These are phyloP conservation scores for Lepisosteus oculatus DNA, from an alignment of 2,113 vertebrate genomes.

Conservation along the genomic window DNA sequence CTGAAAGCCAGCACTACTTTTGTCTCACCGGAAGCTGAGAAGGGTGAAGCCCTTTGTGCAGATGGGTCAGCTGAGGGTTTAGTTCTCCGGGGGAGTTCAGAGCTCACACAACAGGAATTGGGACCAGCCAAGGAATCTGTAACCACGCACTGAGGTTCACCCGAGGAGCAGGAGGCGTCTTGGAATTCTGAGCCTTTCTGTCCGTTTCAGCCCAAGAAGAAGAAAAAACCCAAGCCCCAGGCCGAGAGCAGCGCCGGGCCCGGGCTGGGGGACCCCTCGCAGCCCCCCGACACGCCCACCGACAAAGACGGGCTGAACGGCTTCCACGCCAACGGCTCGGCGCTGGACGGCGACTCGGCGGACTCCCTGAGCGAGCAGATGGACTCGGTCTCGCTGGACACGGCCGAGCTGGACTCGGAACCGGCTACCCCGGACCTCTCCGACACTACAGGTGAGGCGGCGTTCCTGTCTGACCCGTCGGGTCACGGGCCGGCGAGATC, in stretches of 20 bases:
- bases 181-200: background rate
- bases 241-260: slow-evolving; percentile 49
- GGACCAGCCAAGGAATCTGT: no score
- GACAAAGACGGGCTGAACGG: slow-evolving; percentile 75
- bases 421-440: slow-evolving; percentile 47
- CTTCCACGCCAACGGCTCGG: slow-evolving; percentile 82
- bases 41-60: no score
- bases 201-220: slow-evolving; percentile 80
- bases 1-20: no score
- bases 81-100: no score
- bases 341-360: slow-evolving; percentile 78
- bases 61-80: no score
- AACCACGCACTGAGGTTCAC: no score
- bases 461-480: background rate
- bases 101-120: no score
- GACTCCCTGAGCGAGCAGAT: slow-evolving; percentile 90
- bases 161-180: no score
- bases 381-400: slow-evolving; percentile 82
- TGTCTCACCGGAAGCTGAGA: no score
- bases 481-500: no score
- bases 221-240: slow-evolving; percentile 89
- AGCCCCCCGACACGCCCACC: slow-evolving; percentile 36
- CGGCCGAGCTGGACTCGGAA: slow-evolving; percentile 79
- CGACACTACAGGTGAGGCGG: slow-evolving; percentile 64
- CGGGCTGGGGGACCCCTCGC: slow-evolving; percentile 37